Conservation (phyloP, 2,797 vertebrate genomes). For the Gymnocypris eckloni region DNA sequence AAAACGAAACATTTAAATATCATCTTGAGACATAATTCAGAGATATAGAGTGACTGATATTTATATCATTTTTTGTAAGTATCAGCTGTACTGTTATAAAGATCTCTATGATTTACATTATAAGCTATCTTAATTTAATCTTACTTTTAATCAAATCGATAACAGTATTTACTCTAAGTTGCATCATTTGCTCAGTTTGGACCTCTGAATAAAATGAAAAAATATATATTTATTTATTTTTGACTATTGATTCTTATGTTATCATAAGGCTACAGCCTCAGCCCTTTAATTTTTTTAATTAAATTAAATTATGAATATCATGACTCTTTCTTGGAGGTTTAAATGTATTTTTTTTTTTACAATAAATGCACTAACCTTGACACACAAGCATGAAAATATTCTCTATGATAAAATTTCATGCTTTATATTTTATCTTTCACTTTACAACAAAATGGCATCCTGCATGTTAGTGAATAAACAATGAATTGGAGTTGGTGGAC, state of each 20-base stretch:
- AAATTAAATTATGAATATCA: background rate
- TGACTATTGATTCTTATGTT: background rate
- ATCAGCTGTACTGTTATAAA: background rate
- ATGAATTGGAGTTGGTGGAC: too few species aligned
- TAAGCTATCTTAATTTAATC: background rate
- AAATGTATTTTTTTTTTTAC: background rate
- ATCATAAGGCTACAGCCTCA: background rate
- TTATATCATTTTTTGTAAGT: background rate
- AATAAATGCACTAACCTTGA: background rate
- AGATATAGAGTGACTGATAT: background rate
- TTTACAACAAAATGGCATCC: background rate
- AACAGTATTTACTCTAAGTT: background rate
- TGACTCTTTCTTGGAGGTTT: background rate
- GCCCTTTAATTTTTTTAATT: background rate
- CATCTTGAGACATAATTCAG: background rate
- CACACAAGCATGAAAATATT: background rate
- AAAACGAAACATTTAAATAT: background rate
- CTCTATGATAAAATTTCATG: background rate
- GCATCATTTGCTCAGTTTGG: background rate
- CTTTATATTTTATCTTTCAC: background rate
- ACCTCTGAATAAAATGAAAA: background rate
- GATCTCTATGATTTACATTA: background rate
- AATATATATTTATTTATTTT: too few species aligned
- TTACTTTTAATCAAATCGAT: background rate
- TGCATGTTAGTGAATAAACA: too few species aligned